Evolutionary conservation across 2,797 vertebrate genomes (phyloP), one percentile per base, ranked within the genome.

Genomic region (Lepus oiostolus): DNA sequence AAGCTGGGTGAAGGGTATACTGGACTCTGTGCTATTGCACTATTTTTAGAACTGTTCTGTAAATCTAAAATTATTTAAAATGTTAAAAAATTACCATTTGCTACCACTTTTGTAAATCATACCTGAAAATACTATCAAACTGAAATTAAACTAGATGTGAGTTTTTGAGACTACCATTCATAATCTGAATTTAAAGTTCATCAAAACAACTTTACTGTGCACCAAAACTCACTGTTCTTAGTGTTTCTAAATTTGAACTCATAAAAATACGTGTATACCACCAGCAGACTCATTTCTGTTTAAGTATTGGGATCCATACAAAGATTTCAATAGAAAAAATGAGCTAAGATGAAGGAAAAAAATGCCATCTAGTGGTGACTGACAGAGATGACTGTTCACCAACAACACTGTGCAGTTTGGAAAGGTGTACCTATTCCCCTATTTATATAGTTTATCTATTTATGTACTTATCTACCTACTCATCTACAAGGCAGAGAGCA

Each of bases 31-130:
- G 42, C 42, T 47, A 47, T 8, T 47, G 21, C 62, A 38, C 9
- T 72, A 80, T 14, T 19, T 72, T 84, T 87, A 5, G 10, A 87
- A 83, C 12, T 74, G 7, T 90, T 80, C 14, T 17, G 5, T 47
- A 75, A 30, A 87, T 74, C 52, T 65, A 92, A 76, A 86, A 54
- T 54, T 81, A 82, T 76, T 91, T 88, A n/a, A 65, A 91, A 84
- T 35, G 21, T 68, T 50, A 12, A 19, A 85, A 85, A 72, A 72
- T 54, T 70, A 52, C 8, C 42, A 91, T 58, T 91, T 76, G 30
- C 22, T 81, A 67, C 7, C 62, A 70, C 26, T 85, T 87, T 74
- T 19, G 16, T 52, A 84, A 83, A 89, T n/a, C 9, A 62, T 21
- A 3, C 65, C 89, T 76, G 17, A 76, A 91, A 88, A 85, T 76